A percentile compares a stretch with the other conserved stretches of the same genome.
Evolutionary conservation across 2,113 vertebrate species (phyloP).

Genomic region (Aviceda subcristata): DNA sequence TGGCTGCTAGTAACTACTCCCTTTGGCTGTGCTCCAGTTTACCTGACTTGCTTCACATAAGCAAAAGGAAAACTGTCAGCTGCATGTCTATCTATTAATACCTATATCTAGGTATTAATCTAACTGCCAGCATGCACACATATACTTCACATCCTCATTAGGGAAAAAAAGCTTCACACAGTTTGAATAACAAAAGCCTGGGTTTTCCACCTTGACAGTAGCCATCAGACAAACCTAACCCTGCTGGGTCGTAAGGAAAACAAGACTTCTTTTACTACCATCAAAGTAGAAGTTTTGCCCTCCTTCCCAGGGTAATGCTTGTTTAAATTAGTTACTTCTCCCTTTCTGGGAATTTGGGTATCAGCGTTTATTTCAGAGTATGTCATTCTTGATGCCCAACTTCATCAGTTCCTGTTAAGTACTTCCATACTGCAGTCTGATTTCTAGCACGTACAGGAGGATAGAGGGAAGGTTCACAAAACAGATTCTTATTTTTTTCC

Average conservation of each 20-base stretch:
- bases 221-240: not conserved
- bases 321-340: not conserved
- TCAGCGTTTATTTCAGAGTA: not conserved
- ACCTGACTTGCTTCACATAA: not conserved
- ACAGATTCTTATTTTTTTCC: not conserved
- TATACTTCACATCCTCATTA: not conserved
- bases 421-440: not conserved
- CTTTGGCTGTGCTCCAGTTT: not conserved
- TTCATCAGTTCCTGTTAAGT: not conserved
- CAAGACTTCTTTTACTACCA: not conserved
- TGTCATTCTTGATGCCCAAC: not conserved
- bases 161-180: not conserved
- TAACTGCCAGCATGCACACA: not conserved
- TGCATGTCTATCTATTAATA: not conserved
- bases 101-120: not conserved
- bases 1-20: not conserved
- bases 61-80: not conserved
- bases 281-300: not conserved
- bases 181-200: not conserved
- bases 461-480: not conserved
- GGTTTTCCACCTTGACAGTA: not conserved
- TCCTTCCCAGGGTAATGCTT: not conserved
- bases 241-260: not conserved
- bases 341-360: not conserved
- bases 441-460: not conserved